Evolutionary conservation across 2,888 invertebrate genomes (phyloP).

Genomic region (Tiliacea aurago): DNA sequence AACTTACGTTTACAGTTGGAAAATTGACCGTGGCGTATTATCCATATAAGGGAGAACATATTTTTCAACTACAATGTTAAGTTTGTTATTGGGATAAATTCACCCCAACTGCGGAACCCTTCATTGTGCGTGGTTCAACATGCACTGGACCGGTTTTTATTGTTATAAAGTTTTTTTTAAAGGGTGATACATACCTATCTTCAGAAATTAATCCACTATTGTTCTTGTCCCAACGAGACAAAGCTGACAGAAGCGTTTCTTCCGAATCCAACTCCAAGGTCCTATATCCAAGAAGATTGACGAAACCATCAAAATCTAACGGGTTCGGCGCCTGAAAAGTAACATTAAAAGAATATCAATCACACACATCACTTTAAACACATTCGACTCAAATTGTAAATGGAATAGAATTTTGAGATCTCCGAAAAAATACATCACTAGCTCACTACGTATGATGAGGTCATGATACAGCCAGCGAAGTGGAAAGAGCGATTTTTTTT

Average conservation of each 20-base stretch:
- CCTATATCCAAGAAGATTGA: slow-evolving; percentile 91
- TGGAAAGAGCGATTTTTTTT: no score
- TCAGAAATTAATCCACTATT: slow-evolving; percentile 92
- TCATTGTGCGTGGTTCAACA: no score
- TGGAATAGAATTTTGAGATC: not conserved
- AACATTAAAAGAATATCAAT: not conserved
- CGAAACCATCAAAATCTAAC: slow-evolving; percentile 92
- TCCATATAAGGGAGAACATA: no score
- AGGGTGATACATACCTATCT: slow-evolving; percentile 84
- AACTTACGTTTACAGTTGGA: no score
- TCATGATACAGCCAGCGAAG: not conserved
- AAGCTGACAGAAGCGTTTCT: slow-evolving; percentile 91
- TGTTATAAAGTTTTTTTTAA: not conserved
- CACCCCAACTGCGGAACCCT: no score
- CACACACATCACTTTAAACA: not conserved
- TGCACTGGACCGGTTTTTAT: no score
- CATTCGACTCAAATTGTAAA: not conserved
- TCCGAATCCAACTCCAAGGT: slow-evolving; percentile 92
- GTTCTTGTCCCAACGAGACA: slow-evolving; percentile 92
- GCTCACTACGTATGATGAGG: not conserved
- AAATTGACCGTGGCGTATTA: no score
- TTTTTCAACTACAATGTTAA: no score
- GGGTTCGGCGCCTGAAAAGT: slow-evolving; percentile 86
- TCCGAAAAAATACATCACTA: no score
- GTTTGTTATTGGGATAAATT: no score